Base-by-base conservation (phyloP, 2,888 invertebrate species). In the Romanomermis culicivorax region DNA sequence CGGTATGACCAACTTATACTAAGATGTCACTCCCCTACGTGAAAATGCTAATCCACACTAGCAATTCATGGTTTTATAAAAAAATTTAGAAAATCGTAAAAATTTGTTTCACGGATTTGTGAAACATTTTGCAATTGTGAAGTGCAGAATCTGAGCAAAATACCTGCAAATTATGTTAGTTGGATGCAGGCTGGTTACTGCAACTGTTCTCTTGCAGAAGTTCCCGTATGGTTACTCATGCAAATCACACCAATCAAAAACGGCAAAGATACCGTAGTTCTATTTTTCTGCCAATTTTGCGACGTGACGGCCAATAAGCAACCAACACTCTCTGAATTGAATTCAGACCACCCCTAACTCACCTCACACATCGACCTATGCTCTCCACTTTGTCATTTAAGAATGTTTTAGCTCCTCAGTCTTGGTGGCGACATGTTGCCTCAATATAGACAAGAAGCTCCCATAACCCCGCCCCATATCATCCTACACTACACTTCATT, bases 231-330 rank as follows among this genome's bases (percentile, higher is more conserved):
- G 97, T 83, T 97, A 70, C 79, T 97, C 68, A 81, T 95, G 67
- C 93, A 95, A 76, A 85, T 97, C 74, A 91, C 95, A 61, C 95
- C 97, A 60, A 95, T 97, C 76, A 87, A 88, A 74, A 97, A 97
- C 83, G 97, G 97, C 77, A 81, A 93, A 74, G 93, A 97, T 76
- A 80, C 89, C 74, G 95, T 97, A 68, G 95, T 97, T 68, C 78
- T 97, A 71, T 95, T 95, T 77, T 79, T 97, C 70, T 81, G 93
- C 71, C 95, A 95, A 61, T 97, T 97, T 79, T 82, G 95, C 72
- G 97, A 97, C 76, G 97, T 97, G 75, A 97, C 97, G 58, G 93
- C 97, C 62, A 79, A 97, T 69, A 97, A 97, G 74, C 95, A 97
- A 74, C 95, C 97, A 64, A 87, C 97, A n/a, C n/a, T n/a, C n/a